Evolutionary conservation across 2,888 invertebrate species (phyloP).

Genomic region (Chesias legatella): DNA sequence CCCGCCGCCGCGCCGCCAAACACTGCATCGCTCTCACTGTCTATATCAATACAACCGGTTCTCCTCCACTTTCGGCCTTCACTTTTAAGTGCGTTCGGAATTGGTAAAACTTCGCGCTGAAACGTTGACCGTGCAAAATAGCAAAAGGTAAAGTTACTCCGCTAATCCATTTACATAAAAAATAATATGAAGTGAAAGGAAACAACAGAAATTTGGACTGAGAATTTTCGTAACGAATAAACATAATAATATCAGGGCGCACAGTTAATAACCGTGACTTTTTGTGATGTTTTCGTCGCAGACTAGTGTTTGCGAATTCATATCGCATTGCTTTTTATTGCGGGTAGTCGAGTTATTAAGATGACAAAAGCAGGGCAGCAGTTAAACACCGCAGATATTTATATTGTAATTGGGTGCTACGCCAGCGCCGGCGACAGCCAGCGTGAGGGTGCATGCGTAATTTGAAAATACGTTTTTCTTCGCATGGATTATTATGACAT

Average conservation of each 20-base stretch:
- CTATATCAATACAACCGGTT: slow-evolving; percentile 22
- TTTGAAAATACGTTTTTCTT: slow-evolving; percentile 56
- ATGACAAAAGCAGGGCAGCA: slow-evolving; percentile 67
- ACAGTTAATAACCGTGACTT: slow-evolving; percentile 14
- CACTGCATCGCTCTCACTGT: slow-evolving; percentile 20
- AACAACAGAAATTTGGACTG: slow-evolving; percentile 5
- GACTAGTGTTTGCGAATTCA: slow-evolving; percentile 44
- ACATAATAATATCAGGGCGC: slow-evolving; percentile 13
- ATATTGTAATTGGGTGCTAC: slow-evolving; percentile 74
- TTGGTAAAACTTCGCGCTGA: background rate
- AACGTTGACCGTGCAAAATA: no score
- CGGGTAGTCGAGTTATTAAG: slow-evolving; percentile 52
- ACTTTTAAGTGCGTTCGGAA: slow-evolving; percentile 8
- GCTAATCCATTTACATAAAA: no score
- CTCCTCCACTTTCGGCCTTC: slow-evolving; percentile 13
- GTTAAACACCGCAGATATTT: slow-evolving; percentile 67
- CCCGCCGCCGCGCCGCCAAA: slow-evolving; percentile 18
- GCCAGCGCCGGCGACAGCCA: slow-evolving; percentile 62
- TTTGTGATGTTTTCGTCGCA: slow-evolving; percentile 21
- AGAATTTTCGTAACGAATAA: slow-evolving; percentile 10
- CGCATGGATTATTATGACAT: slow-evolving; percentile 59
- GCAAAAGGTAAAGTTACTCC: no score
- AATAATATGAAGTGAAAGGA: slow-evolving; percentile 10
- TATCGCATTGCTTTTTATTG: slow-evolving; percentile 43
- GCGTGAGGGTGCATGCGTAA: slow-evolving; percentile 70